Percentiles rank a stretch among this genome's conserved stretches.
These are phyloP conservation scores for Nesogale talazaci DNA, from an alignment of 2,113 vertebrate species.

Conservation along the genomic window DNA sequence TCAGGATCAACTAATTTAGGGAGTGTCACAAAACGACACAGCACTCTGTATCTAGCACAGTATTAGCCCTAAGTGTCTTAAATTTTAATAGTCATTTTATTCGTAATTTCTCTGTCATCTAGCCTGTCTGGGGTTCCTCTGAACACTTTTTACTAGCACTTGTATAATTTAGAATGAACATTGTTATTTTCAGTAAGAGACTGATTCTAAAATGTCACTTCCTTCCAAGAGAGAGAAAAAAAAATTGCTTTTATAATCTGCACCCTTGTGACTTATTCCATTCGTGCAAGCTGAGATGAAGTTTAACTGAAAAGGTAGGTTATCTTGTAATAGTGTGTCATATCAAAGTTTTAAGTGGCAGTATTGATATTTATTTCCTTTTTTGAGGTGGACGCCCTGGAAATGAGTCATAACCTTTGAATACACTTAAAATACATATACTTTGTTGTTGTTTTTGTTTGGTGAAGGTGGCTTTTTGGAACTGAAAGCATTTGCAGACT, in stretches of 20 bases:
- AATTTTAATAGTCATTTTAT: constrained; percentile 60
- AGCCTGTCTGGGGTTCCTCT: constrained; percentile 9
- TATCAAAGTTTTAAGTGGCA: not conserved
- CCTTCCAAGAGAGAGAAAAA: constrained; percentile 28
- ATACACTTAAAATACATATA: not conserved
- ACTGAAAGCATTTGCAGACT: not conserved
- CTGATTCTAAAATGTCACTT: not conserved
- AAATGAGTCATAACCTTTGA: constrained; percentile 22
- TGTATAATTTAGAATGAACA: constrained; percentile 41
- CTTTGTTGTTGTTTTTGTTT: constrained; percentile 6
- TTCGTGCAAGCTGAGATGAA: constrained; percentile 37
- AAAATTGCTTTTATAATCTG: constrained; percentile 46
- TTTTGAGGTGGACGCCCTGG: not conserved
- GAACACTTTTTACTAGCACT: not conserved
- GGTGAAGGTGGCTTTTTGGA: not conserved
- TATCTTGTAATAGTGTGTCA: not conserved
- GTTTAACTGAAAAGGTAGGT: constrained; percentile 37
- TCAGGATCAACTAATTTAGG: constrained; percentile 22
- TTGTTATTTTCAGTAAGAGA: constrained; percentile 60
- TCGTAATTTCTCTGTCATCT: constrained; percentile 52
- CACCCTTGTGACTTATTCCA: not conserved
- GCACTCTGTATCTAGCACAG: constrained; percentile 5
- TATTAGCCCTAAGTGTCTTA: not conserved
- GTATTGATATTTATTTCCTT: constrained; percentile 12
- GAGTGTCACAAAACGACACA: not conserved